Evolutionary conservation across 2,797 vertebrate species (phyloP).

Genomic region (Gephyroberyx darwinii): DNA sequence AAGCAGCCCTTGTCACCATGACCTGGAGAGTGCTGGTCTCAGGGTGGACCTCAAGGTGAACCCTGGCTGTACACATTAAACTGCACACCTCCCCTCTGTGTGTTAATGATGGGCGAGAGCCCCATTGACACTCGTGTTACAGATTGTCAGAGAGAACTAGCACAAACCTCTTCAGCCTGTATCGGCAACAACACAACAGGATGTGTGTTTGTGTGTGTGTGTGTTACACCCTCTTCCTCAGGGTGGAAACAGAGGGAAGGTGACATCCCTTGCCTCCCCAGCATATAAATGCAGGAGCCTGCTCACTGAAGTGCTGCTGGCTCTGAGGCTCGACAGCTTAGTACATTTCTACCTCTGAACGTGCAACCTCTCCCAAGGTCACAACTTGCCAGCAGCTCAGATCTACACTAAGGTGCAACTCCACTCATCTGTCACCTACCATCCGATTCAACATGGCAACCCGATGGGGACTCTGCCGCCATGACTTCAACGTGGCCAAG

Average conservation of each 20-base stretch:
- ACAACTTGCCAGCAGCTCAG: slow-evolving; percentile 49
- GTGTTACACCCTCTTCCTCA: slow-evolving; percentile 51
- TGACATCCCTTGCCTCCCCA: slow-evolving; percentile 59
- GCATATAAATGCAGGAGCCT: slow-evolving; percentile 71
- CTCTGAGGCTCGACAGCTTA: slow-evolving; percentile 56
- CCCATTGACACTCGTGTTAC: slow-evolving; percentile 48
- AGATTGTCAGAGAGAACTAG: slow-evolving; percentile 63
- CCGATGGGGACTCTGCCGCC: slow-evolving; percentile 82
- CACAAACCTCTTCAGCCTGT: slow-evolving; percentile 53
- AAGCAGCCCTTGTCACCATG: slow-evolving; percentile 27
- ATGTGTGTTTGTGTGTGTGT: slow-evolving; percentile 25
- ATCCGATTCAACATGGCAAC: slow-evolving; percentile 75
- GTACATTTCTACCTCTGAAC: slow-evolving; percentile 45
- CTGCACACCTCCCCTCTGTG: background rate
- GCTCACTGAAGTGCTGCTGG: slow-evolving; percentile 37
- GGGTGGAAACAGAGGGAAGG: slow-evolving; percentile 62
- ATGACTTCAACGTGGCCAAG: slow-evolving; percentile 81
- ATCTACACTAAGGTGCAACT: slow-evolving; percentile 45
- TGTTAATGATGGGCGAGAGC: slow-evolving; percentile 42
- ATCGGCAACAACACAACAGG: slow-evolving; percentile 55
- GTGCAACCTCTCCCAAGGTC: slow-evolving; percentile 68
- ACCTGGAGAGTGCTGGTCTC: slow-evolving; percentile 32
- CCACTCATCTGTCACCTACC: slow-evolving; percentile 49
- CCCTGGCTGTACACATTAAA: slow-evolving; percentile 43
- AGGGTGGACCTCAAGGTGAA: slow-evolving; percentile 28